Percentiles rank a stretch among this genome's conserved stretches.
These are phyloP conservation scores for Diachasmimorpha longicaudata DNA, from an alignment of 1,140 invertebrate genomes.

Conservation along the genomic window DNA sequence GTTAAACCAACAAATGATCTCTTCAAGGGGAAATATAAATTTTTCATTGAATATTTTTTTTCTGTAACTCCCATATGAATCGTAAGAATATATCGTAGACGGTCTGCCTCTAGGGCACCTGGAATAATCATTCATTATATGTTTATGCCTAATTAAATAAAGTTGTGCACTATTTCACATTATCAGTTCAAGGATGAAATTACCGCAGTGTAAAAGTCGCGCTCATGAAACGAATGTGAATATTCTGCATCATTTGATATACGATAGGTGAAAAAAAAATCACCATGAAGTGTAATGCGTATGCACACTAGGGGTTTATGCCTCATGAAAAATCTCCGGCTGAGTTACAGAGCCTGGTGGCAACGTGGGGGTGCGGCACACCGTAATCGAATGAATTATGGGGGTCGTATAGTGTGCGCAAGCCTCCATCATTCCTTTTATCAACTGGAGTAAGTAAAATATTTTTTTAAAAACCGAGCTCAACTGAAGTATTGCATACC, in stretches of 20 bases:
- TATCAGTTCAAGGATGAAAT: not conserved
- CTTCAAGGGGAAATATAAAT: no score
- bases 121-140: no score
- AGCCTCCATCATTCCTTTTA: not conserved
- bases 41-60: no score
- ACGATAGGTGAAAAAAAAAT: not conserved
- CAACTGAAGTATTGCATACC: no score
- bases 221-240: not conserved
- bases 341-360: not conserved
- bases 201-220: not conserved
- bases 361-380: not conserved
- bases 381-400: conserved; percentile 2
- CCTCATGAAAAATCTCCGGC: not conserved
- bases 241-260: not conserved
- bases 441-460: no score
- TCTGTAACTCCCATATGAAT: not conserved
- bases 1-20: no score
- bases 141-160: not conserved
- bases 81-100: no score
- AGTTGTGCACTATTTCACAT: not conserved
- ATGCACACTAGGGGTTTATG: not conserved
- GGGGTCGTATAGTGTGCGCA: not conserved
- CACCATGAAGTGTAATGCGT: not conserved
- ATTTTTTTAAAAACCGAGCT: no score
- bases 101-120: no score